A percentile compares a stretch with the other conserved stretches of the same genome.
These are phyloP conservation scores for Kradibia gibbosae DNA, from an alignment of 1,140 invertebrate species.

Conservation along the genomic window DNA sequence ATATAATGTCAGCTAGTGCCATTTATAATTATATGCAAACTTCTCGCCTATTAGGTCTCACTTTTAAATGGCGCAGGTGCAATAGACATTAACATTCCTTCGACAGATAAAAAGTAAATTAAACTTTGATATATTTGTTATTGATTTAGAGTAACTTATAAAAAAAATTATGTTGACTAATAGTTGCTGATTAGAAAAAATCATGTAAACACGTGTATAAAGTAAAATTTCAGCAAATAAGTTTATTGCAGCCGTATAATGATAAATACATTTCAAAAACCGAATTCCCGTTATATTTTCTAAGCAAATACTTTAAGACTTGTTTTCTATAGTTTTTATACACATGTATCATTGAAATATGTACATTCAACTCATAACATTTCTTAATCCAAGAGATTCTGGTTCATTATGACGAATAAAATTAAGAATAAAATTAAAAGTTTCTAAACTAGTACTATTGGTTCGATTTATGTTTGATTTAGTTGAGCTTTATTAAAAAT, in stretches of 20 bases:
- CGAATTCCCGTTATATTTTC: slow-evolving; percentile 38
- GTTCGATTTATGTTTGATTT: too few species aligned
- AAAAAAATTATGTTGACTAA: too few species aligned
- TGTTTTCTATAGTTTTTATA: slow-evolving; percentile 28
- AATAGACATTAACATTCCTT: too few species aligned
- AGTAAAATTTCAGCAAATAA: slow-evolving; percentile 15
- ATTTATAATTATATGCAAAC: neutral
- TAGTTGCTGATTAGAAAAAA: too few species aligned
- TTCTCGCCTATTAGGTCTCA: neutral
- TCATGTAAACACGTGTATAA: neutral
- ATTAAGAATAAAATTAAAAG: slow-evolving; percentile 14
- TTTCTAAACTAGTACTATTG: slow-evolving; percentile 17
- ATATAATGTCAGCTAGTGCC: neutral
- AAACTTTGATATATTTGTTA: too few species aligned
- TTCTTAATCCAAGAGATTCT: slow-evolving; percentile 10
- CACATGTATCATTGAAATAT: slow-evolving; percentile 5
- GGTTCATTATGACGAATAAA: neutral
- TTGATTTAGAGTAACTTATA: too few species aligned
- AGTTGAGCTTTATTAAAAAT: neutral
- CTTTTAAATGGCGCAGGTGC: neutral
- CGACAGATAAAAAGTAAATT: too few species aligned
- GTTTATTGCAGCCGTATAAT: slow-evolving; percentile 28
- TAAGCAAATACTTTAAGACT: slow-evolving; percentile 24
- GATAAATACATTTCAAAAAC: slow-evolving; percentile 26
- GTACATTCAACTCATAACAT: slow-evolving; percentile 28